Base-by-base conservation (phyloP, 2,797 vertebrate species). In the Threskiornis aethiopicus region DNA sequence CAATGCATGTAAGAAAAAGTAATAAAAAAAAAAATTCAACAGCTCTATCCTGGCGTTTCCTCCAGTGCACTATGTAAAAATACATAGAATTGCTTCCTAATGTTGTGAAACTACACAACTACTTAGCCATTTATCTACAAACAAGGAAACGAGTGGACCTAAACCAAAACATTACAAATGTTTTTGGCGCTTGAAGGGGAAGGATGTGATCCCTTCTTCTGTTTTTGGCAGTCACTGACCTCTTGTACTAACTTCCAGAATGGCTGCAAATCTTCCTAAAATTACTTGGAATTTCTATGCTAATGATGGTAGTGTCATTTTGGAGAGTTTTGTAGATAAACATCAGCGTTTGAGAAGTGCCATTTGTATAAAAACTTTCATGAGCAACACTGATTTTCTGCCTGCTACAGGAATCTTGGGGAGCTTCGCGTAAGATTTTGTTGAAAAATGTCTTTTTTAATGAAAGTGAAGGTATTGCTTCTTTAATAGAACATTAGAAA, bases 141-240 rank as follows among this genome's bases (percentile, higher is more conserved):
- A 75, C 49, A 90, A 87, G 71, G 89, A 90, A 95, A 82, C 25
- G 17, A 71, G 51, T 80, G 24, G 35, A 39, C 64, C 47, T 82
- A 55, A 77, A 96, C 84, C 54, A 93, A 87, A 90, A 75, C 31
- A 49, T 85, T 77, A 28, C 64, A 69, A 55, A 84, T 61, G 51
- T 3, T 61, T 90, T 75, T 75, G 92, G 67, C 65, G 16, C 37
- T 83, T 90, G 10, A 61, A 75, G 47, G 76, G 78, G 82, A 92
- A 94, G 84, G 71, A 84, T 96, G 57, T 94, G 73, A 72, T 77
- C 71, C 54, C 37, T 66, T 83, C 44, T 90, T 93, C 70, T 88
- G 70, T 11, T 78, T 97, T 79, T 90, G 91, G 65, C 80, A 86
- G 67, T 84, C 18, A 42, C 29, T 71, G 65, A 80, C 65, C 69